phyloP scores from a whole-genome alignment of 2,797 vertebrate species.

The Sebastes minor region DNA sequence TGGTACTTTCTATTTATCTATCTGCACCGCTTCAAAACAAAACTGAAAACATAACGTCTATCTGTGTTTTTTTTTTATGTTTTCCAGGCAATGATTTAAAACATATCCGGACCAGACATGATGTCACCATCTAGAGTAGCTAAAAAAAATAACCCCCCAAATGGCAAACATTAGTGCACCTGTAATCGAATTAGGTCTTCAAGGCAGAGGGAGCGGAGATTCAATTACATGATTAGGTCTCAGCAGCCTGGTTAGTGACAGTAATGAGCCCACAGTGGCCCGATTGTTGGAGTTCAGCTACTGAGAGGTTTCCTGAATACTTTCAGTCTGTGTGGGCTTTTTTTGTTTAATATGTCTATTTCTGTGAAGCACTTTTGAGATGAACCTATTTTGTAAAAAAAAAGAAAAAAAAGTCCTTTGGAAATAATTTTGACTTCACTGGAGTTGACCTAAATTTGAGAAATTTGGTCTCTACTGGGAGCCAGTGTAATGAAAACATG shows the following conservation, averaged over 20 bases:
- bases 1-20: slow-evolving; percentile 12
- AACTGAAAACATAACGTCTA: slow-evolving; percentile 15
- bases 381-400: not conserved
- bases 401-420: not conserved
- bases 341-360: not conserved
- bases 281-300: slow-evolving; percentile 13
- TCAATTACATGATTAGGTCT: slow-evolving; percentile 41
- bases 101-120: slow-evolving; percentile 46
- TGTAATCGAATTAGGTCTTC: slow-evolving; percentile 51
- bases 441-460: slow-evolving; percentile 35
- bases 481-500: slow-evolving; percentile 21
- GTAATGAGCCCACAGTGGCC: slow-evolving; percentile 18
- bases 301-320: slow-evolving; percentile 9
- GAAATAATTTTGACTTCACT: slow-evolving; percentile 23
- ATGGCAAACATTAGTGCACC: slow-evolving; percentile 37
- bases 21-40: slow-evolving; percentile 15
- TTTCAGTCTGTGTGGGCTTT: not conserved
- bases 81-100: slow-evolving; percentile 14
- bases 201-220: slow-evolving; percentile 11
- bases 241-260: slow-evolving; percentile 7
- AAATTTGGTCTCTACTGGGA: not conserved
- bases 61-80: not conserved
- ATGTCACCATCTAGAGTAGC: slow-evolving; percentile 52
- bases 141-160: slow-evolving; percentile 2
- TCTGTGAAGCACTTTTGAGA: not conserved